Percentiles rank a stretch among this genome's conserved stretches.
Conservation (phyloP, 2,797 vertebrate genomes). For the Lutjanus campechanus region DNA sequence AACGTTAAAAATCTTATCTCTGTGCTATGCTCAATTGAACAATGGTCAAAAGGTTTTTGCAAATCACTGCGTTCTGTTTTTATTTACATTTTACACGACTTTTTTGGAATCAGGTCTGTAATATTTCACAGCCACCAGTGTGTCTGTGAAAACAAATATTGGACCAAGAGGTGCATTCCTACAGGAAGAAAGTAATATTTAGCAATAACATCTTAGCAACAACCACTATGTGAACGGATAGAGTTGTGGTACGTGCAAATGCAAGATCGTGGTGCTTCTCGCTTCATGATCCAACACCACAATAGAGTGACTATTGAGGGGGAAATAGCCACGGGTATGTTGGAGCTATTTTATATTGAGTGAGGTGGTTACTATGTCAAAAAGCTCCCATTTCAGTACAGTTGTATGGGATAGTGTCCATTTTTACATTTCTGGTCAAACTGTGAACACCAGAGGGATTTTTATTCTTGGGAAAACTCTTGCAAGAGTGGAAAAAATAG, state of each 20-base stretch:
- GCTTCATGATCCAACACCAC: constrained; percentile 49
- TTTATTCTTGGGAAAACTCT: constrained; percentile 32
- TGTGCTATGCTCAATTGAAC: too few relatives aligned
- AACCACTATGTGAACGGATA: constrained; percentile 34
- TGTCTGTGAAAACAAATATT: constrained; percentile 12
- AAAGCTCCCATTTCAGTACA: constrained; percentile 36
- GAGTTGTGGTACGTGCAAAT: constrained; percentile 44
- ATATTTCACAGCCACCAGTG: background rate
- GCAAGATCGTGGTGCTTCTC: constrained; percentile 41
- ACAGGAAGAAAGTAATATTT: constrained; percentile 20
- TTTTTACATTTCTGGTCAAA: constrained; percentile 58
- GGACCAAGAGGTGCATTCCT: constrained; percentile 15
- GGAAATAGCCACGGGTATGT: constrained; percentile 53
- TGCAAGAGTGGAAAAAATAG: constrained; percentile 18
- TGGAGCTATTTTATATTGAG: constrained; percentile 46
- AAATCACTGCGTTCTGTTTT: too few relatives aligned
- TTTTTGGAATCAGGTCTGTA: too few relatives aligned
- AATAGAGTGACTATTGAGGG: constrained; percentile 52
- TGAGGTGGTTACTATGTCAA: constrained; percentile 49
- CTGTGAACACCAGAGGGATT: constrained; percentile 43
- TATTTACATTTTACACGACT: too few relatives aligned
- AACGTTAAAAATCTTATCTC: too few relatives aligned
- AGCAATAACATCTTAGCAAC: constrained; percentile 30
- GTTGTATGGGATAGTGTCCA: constrained; percentile 41
- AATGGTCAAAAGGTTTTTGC: too few relatives aligned